A percentile compares a stretch with the other conserved stretches of the same genome.
Evolutionary conservation across 2,797 vertebrate species (phyloP).

Genomic region (Steatocranus sp.): DNA sequence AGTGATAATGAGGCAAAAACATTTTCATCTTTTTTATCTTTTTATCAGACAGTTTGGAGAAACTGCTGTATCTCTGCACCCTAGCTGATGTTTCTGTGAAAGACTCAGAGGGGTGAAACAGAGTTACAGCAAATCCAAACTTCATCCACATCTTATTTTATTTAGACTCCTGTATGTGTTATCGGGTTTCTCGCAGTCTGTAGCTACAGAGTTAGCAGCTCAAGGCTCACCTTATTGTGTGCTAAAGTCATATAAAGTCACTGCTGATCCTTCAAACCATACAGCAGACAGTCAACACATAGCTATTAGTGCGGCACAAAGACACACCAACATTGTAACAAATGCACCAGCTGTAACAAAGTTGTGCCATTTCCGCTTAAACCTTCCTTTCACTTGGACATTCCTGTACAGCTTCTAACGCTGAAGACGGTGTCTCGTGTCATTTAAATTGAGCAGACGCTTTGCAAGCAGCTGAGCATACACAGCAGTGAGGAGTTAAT

Average conservation of each 20-base stretch:
- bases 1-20: neutral
- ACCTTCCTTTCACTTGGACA: neutral
- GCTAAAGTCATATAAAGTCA: neutral
- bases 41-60: neutral
- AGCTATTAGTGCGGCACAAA: neutral
- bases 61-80: neutral
- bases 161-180: neutral
- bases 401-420: neutral
- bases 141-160: neutral
- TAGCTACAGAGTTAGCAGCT: neutral
- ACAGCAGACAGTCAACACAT: neutral
- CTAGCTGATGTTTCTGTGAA: neutral
- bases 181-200: rapidly evolving
- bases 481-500: neutral
- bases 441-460: neutral
- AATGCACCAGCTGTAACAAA: neutral
- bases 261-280: neutral
- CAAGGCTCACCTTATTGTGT: neutral
- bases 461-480: neutral
- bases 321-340: neutral
- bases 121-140: neutral
- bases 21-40: neutral
- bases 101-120: neutral
- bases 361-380: neutral
- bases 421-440: neutral